These are phyloP conservation scores for Xylophagus ater DNA, from an alignment of 2,888 invertebrate species.

Conservation along the genomic window DNA sequence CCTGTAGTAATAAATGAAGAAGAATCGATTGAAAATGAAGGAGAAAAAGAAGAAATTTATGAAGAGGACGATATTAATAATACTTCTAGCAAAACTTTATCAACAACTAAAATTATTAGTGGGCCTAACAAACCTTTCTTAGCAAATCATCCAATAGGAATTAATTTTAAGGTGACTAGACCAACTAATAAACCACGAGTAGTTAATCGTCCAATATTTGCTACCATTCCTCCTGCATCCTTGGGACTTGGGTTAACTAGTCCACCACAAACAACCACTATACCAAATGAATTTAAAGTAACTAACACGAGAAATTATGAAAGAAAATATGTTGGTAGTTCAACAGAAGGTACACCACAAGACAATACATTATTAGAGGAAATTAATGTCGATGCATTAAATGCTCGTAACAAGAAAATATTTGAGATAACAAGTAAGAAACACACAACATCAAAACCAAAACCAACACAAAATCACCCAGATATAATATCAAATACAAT, in stretches of 20 bases:
- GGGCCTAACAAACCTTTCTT: too few relatives aligned
- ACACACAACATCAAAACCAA: conserved; percentile 34
- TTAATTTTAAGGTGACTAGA: conserved; percentile 7
- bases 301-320: conserved; percentile 34
- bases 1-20: too few relatives aligned
- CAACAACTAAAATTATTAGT: neutral
- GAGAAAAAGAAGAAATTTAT: neutral
- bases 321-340: conserved; percentile 31
- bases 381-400: conserved; percentile 42
- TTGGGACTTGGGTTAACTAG: conserved; percentile 27
- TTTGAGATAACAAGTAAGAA: conserved; percentile 41
- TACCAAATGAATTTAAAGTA: conserved; percentile 31
- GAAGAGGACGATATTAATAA: neutral
- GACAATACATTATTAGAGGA: conserved; percentile 35
- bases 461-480: conserved; percentile 19
- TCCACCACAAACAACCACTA: conserved; percentile 24
- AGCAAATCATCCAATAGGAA: too few relatives aligned
- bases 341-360: conserved; percentile 20
- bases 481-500: conserved; percentile 13
- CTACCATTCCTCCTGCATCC: conserved; percentile 31
- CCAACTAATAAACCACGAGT: conserved; percentile 26
- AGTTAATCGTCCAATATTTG: conserved; percentile 28
- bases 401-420: conserved; percentile 44
- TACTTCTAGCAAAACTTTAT: conserved; percentile 2
- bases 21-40: too few relatives aligned